Base-by-base conservation (phyloP, 2,888 invertebrate species). In the Drosophila aldrichi region DNA sequence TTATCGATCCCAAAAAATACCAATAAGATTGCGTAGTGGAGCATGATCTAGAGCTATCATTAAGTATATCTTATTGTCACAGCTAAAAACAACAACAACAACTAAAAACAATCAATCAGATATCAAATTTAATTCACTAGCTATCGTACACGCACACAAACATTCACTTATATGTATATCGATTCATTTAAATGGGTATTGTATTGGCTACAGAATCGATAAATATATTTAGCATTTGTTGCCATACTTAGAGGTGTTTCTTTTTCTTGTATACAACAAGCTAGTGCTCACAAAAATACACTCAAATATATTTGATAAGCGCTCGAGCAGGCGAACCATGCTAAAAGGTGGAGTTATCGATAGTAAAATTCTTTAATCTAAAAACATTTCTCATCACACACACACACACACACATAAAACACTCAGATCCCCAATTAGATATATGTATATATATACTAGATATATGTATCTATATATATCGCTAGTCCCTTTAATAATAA, bases 1-100 rank as follows among this genome's bases (percentile, higher is more conserved):
- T 43, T 34, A 48, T 61, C 56, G 56, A 56, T 57, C 51, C 51
- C n/a, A 43, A 16, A 52, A 41, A 18, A n/a, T 62, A 22, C 57
- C 55, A 78, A 74, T 73, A 62, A 70, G 70, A 75, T 83, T 63
- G 57, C 66, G 86, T 82, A 82, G 82, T 76, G 83, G 86, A 82
- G 82, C 82, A 82, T 82, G 82, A 54, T 49, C 48, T 82, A 85
- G 65, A 77, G 79, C 74, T 79, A 57, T 79, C 64, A 78, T 77
- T 60, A 57, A 63, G 77, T 76, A 67, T 41, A 76, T 77, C 59
- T 62, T 77, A 70, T 74, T 64, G 63, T 59, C 60, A 74, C 51
- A 36, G 55, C 36, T 41, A 61, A 29, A 29, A 56, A 68, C 22
- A 44, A 44, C 44, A 22, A 44, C 44, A 46, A 48, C 16, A 52